Evolutionary conservation across 2,113 vertebrate genomes (phyloP).

Genomic region (Trachemys scripta): DNA sequence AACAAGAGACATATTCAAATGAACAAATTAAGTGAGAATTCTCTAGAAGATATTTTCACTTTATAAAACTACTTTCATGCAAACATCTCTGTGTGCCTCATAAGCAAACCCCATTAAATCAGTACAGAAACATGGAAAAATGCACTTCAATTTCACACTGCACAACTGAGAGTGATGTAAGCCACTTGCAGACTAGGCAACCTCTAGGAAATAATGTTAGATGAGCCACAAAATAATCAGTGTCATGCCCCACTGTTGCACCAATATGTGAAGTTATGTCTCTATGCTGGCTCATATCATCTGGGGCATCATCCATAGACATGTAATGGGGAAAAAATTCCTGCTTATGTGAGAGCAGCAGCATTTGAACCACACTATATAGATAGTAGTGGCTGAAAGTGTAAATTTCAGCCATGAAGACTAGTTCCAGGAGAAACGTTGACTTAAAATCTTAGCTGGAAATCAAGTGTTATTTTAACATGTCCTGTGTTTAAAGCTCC

Average conservation of each 20-base stretch:
- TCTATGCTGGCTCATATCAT: background rate
- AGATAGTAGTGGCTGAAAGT: background rate
- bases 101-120: background rate
- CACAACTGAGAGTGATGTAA: background rate
- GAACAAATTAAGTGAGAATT: background rate
- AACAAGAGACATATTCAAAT: conserved; percentile 50
- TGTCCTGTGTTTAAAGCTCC: background rate
- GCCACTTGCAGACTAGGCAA: background rate
- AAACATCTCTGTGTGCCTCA: background rate
- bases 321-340: background rate
- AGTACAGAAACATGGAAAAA: background rate
- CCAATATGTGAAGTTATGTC: background rate
- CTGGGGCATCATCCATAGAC: background rate
- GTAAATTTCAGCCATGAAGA: background rate
- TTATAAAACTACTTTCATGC: background rate
- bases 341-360: background rate
- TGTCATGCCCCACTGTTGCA: background rate
- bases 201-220: background rate
- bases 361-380: background rate
- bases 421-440: background rate
- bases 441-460: background rate
- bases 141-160: background rate
- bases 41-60: background rate
- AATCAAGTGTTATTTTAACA: background rate
- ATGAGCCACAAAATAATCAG: background rate